A percentile compares a stretch with the other conserved stretches of the same genome.
Evolutionary conservation across 2,888 invertebrate genomes (phyloP).

Genomic region (Cosmopolites sordidus): DNA sequence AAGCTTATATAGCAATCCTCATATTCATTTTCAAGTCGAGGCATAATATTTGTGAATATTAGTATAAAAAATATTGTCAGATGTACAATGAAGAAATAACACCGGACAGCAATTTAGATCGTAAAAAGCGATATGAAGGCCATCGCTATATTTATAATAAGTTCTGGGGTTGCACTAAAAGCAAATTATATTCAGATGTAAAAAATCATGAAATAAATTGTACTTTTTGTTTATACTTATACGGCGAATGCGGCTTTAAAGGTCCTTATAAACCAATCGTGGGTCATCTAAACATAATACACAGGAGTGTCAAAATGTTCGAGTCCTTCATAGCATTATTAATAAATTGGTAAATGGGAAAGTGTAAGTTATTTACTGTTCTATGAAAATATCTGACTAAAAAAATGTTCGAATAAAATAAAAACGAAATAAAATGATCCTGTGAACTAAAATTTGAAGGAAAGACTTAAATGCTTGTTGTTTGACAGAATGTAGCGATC

Average conservation of each 20-base stretch:
- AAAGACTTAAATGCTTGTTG: conserved; percentile 29
- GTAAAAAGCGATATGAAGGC: conserved; percentile 34
- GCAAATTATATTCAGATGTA: conserved; percentile 31
- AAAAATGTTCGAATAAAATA: conserved; percentile 32
- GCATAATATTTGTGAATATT: conserved; percentile 35
- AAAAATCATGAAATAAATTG: conserved; percentile 34
- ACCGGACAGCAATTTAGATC: conserved; percentile 29
- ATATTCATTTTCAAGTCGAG: conserved; percentile 35
- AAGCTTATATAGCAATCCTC: conserved; percentile 33
- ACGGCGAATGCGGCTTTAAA: conserved; percentile 32
- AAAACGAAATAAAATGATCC: conserved; percentile 33
- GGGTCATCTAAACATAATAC: conserved; percentile 36
- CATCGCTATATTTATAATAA: conserved; percentile 33
- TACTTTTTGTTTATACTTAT: conserved; percentile 35
- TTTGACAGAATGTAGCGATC: conserved; percentile 29
- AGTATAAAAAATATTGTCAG: conserved; percentile 30
- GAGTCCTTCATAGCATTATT: conserved; percentile 33
- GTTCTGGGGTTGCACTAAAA: conserved; percentile 35
- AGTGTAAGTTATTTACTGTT: conserved; percentile 38
- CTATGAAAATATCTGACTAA: conserved; percentile 24
- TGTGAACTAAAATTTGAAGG: conserved; percentile 37
- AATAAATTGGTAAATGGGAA: conserved; percentile 32
- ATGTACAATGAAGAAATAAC: conserved; percentile 33
- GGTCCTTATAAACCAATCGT: conserved; percentile 31
- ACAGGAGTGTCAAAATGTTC: conserved; percentile 34